Percentiles rank a stretch among this genome's conserved stretches.
Conservation (phyloP, 2,113 vertebrate genomes). For the Silurus meridionalis region DNA sequence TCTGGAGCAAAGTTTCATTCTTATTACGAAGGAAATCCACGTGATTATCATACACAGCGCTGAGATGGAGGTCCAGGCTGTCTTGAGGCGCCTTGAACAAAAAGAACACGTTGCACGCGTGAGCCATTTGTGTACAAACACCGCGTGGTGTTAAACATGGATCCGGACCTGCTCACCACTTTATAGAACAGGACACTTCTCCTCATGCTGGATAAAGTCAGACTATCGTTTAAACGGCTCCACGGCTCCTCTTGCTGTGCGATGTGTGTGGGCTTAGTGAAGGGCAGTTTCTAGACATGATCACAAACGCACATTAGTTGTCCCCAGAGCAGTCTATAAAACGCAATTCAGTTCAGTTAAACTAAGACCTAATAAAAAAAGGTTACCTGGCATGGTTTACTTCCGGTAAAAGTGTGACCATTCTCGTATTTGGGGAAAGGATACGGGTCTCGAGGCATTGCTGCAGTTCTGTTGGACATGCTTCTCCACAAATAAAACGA, state of each 20-base stretch:
- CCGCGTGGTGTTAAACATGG: neutral
- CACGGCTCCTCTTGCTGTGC: constrained; percentile 79
- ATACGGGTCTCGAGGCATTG: constrained; percentile 74
- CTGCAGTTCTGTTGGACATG: neutral
- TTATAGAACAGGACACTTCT: constrained; percentile 53
- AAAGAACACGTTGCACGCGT: neutral
- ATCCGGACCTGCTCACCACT: constrained; percentile 62
- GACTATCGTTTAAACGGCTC: constrained; percentile 68
- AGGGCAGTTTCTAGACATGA: constrained; percentile 62
- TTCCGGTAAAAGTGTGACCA: constrained; percentile 62
- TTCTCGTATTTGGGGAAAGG: constrained; percentile 65
- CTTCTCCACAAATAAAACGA: neutral
- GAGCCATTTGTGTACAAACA: neutral
- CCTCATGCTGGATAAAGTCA: constrained; percentile 68
- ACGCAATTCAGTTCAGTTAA: neutral
- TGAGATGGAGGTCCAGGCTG: constrained; percentile 81
- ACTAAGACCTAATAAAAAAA: no score
- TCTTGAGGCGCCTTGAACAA: constrained; percentile 67
- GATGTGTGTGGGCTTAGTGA: constrained; percentile 66
- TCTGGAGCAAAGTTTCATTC: constrained; percentile 72
- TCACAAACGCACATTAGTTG: neutral
- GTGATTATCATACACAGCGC: constrained; percentile 78
- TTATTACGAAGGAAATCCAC: constrained; percentile 70
- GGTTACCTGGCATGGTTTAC: constrained; percentile 64
- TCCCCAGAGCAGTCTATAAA: neutral